These are phyloP conservation scores for Tinea pellionella DNA, from an alignment of 2,888 invertebrate genomes.

Conservation along the genomic window DNA sequence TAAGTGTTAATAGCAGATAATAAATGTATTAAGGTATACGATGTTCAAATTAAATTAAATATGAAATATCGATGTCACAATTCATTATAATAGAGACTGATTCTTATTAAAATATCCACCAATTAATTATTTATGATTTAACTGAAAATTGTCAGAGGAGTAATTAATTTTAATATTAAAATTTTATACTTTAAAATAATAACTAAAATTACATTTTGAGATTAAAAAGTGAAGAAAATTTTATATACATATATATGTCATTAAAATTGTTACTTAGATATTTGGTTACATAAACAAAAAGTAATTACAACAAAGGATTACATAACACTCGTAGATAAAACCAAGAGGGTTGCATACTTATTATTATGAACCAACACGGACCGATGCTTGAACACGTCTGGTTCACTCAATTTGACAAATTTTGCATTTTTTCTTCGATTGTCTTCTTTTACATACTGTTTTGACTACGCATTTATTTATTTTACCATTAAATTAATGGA, in stretches of 20 bases:
- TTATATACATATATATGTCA: neutral
- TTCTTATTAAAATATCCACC: neutral
- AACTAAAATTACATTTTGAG: no score
- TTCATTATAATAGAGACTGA: neutral
- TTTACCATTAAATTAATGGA: no score
- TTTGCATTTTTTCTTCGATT: constrained; percentile 21
- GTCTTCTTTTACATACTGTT: neutral
- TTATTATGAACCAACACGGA: constrained; percentile 61
- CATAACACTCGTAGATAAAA: neutral
- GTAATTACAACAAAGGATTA: neutral
- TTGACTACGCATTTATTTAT: no score
- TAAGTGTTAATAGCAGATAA: constrained; percentile 12
- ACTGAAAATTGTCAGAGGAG: neutral
- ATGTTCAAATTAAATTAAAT: neutral
- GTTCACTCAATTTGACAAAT: constrained; percentile 49
- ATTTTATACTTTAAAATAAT: neutral
- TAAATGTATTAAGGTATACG: constrained; percentile 2
- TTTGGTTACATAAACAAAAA: neutral
- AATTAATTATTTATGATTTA: neutral
- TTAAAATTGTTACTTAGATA: neutral
- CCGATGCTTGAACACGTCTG: constrained; percentile 61
- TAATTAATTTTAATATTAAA: neutral
- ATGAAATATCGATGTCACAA: constrained; percentile 1
- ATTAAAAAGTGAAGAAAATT: no score
- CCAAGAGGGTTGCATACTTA: constrained; percentile 18